Base-by-base conservation (phyloP, 2,113 vertebrate species). In the Callaeas wilsoni region DNA sequence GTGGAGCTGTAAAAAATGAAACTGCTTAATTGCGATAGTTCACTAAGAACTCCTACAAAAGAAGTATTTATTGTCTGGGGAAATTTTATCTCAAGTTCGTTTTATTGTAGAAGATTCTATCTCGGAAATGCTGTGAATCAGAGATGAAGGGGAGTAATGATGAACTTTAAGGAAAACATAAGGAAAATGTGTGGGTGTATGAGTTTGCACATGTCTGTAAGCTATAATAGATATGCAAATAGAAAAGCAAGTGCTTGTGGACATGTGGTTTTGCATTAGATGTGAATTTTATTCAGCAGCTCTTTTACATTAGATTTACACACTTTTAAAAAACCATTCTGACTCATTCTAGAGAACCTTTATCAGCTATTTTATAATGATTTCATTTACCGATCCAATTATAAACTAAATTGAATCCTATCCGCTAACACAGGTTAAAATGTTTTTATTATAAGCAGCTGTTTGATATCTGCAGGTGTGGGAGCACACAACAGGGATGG, bases 41-140 rank as follows among this genome's bases (percentile, higher is more conserved):
- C 29, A 7, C 86, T 49, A 5, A 87, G 87, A 95, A 60, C 83
- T 75, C 73, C 80, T 82, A 47, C 83, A 79, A 59, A 81, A 90
- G 75, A 71, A 70, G 77, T 35, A 89, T 90, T 94, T 96, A 82
- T 96, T 82, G 84, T 94, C 93, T 80, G 12, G 55, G 78, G 78
- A 93, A 93, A 85, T 91, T 91, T 92, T 93, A 92, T 95, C 90
- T 94, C 83, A 19, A 29, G 49, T 55, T 93, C 9, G 0, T 87
- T 94, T 93, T 90, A 94, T 93, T 96, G 95, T 93, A 93, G 91
- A 84, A 96, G 95, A 97, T 94, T 93, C 62, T 97, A 95, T 93
- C 95, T 93, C 57, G 55, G 64, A 94, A 94, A 73, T 74, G 88
- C 90, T 74, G 74, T 92, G 92, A 94, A 96, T 96, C 90, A 80